phyloP scores from a whole-genome alignment of 2,797 vertebrate species.

The Falco biarmicus region DNA sequence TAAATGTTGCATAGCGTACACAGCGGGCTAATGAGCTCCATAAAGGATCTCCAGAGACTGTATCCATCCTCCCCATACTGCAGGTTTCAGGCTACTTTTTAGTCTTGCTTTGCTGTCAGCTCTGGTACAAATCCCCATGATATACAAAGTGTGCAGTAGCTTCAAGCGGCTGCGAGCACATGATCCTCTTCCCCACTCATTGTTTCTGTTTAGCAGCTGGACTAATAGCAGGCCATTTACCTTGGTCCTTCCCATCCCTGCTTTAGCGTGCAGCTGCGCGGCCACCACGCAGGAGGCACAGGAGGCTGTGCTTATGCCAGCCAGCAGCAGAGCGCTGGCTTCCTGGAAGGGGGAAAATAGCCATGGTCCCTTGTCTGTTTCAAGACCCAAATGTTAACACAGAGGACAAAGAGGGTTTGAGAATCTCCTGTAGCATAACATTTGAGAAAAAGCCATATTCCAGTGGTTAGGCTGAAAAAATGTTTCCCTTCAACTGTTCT shows the following conservation, averaged over 20 bases:
- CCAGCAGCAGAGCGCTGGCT: background rate
- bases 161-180: background rate
- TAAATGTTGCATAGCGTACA: background rate
- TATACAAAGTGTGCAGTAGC: background rate
- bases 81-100: background rate
- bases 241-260: background rate
- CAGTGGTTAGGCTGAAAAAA: background rate
- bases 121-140: background rate
- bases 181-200: accelerated
- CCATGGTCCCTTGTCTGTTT: background rate
- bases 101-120: background rate
- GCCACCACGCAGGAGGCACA: background rate
- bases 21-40: background rate
- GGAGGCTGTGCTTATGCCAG: background rate
- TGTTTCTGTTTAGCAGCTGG: background rate
- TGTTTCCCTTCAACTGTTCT: background rate
- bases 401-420: background rate
- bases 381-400: background rate
- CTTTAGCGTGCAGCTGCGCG: background rate
- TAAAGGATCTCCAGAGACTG: background rate
- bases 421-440: background rate
- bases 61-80: background rate
- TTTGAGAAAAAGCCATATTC: background rate
- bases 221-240: background rate
- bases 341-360: background rate